Evolutionary conservation across 2,888 invertebrate species (phyloP).

Genomic region (Drosophila formosana): DNA sequence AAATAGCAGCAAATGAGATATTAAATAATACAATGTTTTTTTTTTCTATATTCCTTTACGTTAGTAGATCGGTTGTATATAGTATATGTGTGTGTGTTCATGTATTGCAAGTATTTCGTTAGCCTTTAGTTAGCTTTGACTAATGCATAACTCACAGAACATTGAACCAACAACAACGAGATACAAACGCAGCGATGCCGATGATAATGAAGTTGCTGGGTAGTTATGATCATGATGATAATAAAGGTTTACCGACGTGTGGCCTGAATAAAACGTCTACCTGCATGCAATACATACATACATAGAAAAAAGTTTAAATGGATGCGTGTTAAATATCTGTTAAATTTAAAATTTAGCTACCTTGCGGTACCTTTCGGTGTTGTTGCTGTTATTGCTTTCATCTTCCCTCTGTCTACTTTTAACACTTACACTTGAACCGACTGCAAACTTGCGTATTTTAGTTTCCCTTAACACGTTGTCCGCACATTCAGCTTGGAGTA

Average conservation of each 20-base stretch:
- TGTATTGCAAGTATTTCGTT: constrained; percentile 30
- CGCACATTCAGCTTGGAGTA: constrained; percentile 23
- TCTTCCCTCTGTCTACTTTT: constrained; percentile 39
- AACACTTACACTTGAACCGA: constrained; percentile 68
- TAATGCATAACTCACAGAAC: constrained; percentile 75
- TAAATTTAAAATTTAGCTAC: constrained; percentile 64
- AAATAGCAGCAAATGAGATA: no score
- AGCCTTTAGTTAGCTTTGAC: constrained; percentile 61
- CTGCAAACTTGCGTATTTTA: constrained; percentile 65
- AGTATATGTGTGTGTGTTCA: not conserved
- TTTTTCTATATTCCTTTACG: no score
- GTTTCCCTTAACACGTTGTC: constrained; percentile 58
- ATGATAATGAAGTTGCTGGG: constrained; percentile 15
- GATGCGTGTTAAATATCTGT: constrained; percentile 68
- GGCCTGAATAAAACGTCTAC: constrained; percentile 24
- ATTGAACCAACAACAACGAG: constrained; percentile 72
- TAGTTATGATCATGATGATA: constrained; percentile 40
- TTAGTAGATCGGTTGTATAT: no score
- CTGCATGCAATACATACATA: constrained; percentile 17
- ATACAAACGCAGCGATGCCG: constrained; percentile 59
- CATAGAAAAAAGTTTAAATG: constrained; percentile 18
- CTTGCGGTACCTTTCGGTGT: constrained; percentile 61
- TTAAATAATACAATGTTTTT: no score
- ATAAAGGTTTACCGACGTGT: constrained; percentile 52
- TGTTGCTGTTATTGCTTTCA: constrained; percentile 10